These are phyloP conservation scores for Lepus americanus DNA, from an alignment of 2,113 vertebrate genomes.

Conservation along the genomic window DNA sequence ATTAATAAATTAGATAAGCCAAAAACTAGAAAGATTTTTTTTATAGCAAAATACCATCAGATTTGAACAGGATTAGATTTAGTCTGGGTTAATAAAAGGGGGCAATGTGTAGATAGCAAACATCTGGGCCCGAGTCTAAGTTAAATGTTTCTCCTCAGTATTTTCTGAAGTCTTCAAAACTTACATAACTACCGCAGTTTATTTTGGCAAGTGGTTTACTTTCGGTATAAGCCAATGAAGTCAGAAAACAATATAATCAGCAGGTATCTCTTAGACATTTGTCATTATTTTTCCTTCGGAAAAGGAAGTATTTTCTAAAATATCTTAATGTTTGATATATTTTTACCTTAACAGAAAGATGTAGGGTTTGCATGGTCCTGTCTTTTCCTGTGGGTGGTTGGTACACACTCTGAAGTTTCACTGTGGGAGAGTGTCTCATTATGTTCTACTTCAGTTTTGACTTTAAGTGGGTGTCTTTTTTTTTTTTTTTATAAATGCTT, in stretches of 20 bases:
- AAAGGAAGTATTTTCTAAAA: neutral
- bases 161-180: slow-evolving; percentile 14
- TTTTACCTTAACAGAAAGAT: slow-evolving; percentile 5
- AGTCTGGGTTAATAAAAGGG: neutral
- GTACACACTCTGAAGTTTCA: slow-evolving; percentile 31
- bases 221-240: neutral
- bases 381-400: slow-evolving; percentile 58
- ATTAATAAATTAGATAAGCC: neutral
- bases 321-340: slow-evolving; percentile 23
- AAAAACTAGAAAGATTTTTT: slow-evolving; percentile 28
- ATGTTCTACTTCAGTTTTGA: slow-evolving; percentile 58
- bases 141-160: neutral
- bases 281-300: slow-evolving; percentile 4
- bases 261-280: neutral
- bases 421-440: slow-evolving; percentile 59
- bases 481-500: slow-evolving; percentile 33
- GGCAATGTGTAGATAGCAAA: neutral
- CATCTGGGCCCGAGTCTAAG: neutral
- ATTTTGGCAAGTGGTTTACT: slow-evolving; percentile 49
- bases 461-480: slow-evolving; percentile 69
- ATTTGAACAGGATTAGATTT: slow-evolving; percentile 18
- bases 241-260: neutral
- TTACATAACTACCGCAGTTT: neutral
- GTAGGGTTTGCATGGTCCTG: slow-evolving; percentile 3
- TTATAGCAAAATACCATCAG: neutral